Percentiles rank a stretch among this genome's conserved stretches.
These are phyloP conservation scores for Arge pagana DNA, from an alignment of 2,888 invertebrate genomes.

Conservation along the genomic window DNA sequence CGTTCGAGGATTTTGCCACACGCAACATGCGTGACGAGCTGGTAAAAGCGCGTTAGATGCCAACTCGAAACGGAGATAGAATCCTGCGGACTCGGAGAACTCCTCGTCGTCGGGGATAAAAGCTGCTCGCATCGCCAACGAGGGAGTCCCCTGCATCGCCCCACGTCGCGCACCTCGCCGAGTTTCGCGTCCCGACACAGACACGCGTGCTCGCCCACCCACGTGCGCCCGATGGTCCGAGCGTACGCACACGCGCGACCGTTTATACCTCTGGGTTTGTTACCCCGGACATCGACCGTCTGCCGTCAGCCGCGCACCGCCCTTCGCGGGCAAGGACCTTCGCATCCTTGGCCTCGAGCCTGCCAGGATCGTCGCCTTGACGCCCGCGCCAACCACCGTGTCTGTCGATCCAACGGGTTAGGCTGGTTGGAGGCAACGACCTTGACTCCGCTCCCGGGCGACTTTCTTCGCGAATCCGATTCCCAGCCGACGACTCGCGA, in stretches of 20 bases:
- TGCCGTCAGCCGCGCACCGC: conserved; percentile 35
- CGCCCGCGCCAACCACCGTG: conserved; percentile 6
- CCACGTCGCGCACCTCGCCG: not conserved
- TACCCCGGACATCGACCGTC: conserved; percentile 54
- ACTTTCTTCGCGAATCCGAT: no score
- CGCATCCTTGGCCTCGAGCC: conserved; percentile 28
- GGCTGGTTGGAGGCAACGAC: conserved; percentile 5
- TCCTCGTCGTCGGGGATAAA: no score
- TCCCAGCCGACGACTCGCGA: no score
- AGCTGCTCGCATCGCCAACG: no score
- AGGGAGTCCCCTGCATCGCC: not conserved
- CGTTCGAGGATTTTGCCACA: no score
- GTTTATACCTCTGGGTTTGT: conserved; percentile 15
- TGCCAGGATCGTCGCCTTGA: conserved; percentile 12
- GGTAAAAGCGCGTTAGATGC: no score
- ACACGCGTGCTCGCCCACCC: not conserved
- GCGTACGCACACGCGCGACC: not conserved
- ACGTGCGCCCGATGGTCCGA: not conserved
- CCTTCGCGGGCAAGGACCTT: conserved; percentile 53
- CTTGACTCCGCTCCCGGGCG: conserved; percentile 3
- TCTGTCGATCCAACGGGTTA: not conserved
- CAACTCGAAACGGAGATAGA: no score
- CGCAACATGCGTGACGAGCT: no score
- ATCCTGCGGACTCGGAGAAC: no score
- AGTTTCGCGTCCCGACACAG: not conserved